Percentiles rank a stretch among this genome's conserved stretches.
Conservation (phyloP, 2,888 invertebrate genomes). For the Chironomus tentans region DNA sequence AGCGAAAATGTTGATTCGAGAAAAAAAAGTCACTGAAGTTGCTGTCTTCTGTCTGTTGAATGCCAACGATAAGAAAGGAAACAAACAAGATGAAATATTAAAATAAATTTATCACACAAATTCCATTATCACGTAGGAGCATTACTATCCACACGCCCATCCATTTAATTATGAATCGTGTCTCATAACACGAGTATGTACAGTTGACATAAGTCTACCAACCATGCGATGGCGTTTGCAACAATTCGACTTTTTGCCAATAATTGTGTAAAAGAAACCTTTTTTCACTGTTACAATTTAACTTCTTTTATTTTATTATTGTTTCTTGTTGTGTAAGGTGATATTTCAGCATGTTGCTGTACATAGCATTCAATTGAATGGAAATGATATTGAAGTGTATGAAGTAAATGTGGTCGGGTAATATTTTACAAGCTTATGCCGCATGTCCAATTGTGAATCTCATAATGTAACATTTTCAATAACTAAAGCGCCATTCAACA, state of each 20-base stretch:
- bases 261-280: not conserved
- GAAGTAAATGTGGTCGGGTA: not conserved
- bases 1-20: too few species aligned
- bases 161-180: constrained; percentile 13
- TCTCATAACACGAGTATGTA: not conserved
- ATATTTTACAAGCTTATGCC: not conserved
- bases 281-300: not conserved
- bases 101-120: constrained; percentile 14
- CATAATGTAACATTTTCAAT: not conserved
- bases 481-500: not conserved
- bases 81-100: not conserved
- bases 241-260: not conserved
- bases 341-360: not conserved
- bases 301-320: not conserved
- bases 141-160: constrained; percentile 12
- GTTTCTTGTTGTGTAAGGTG: not conserved
- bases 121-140: constrained; percentile 1
- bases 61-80: not conserved
- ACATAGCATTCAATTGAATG: too few species aligned
- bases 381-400: too few species aligned
- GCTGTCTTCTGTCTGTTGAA: too few species aligned
- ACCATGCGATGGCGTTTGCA: not conserved
- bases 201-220: not conserved
- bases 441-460: not conserved
- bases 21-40: too few species aligned